Evolutionary conservation across 2,888 invertebrate species (phyloP).

Genomic region (Microctonus brassicae): DNA sequence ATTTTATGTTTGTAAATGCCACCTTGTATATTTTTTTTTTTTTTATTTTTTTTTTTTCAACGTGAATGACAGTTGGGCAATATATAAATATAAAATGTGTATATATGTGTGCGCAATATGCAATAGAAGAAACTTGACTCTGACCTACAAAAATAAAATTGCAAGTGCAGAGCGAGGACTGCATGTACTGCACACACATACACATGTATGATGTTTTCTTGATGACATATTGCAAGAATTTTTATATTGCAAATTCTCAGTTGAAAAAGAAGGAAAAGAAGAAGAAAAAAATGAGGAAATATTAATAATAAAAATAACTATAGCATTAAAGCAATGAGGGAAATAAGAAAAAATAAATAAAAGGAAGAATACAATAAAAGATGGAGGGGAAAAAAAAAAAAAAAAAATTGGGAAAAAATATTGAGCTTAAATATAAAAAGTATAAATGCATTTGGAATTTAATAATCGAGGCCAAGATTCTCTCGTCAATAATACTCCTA

Average conservation of each 20-base stretch:
- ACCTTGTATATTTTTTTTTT: neutral
- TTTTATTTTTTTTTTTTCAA: neutral
- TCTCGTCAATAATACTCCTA: constrained; percentile 40
- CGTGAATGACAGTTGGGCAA: neutral
- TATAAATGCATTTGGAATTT: neutral
- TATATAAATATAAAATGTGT: neutral
- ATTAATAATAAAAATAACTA: no score
- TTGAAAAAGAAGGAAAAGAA: neutral
- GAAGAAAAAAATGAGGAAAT: neutral
- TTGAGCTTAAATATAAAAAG: neutral
- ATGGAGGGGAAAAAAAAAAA: no score
- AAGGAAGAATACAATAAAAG: no score
- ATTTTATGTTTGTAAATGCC: neutral
- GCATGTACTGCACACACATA: no score
- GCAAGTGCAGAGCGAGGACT: constrained; percentile 47
- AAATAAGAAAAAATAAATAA: no score
- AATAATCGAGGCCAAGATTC: constrained; percentile 47
- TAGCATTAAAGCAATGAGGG: no score
- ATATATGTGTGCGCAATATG: constrained; percentile 14
- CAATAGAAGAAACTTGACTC: constrained; percentile 57
- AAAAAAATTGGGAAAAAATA: neutral
- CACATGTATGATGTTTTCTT: no score
- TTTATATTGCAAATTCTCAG: neutral
- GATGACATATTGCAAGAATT: neutral
- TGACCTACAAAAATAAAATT: constrained; percentile 55